These are phyloP conservation scores for Cacoxenus indagator DNA, from an alignment of 2,888 invertebrate species.

Conservation along the genomic window DNA sequence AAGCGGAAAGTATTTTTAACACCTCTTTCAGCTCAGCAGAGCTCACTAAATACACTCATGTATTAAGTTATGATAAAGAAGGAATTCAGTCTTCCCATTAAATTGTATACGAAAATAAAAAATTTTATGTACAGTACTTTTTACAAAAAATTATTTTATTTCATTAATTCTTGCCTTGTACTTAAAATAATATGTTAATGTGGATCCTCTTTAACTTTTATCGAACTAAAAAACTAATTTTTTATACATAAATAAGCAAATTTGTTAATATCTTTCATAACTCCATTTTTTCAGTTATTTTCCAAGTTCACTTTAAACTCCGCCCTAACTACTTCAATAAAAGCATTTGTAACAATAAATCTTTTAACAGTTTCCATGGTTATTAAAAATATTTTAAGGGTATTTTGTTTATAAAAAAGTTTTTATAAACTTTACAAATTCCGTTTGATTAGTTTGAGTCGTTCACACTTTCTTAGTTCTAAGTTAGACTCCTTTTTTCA, in stretches of 20 bases:
- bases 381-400: slow-evolving; percentile 25
- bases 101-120: not conserved
- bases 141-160: not conserved
- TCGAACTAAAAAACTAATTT: not conserved
- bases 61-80: no score
- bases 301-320: not conserved
- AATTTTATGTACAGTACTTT: not conserved
- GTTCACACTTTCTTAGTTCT: slow-evolving; percentile 6
- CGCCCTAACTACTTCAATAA: not conserved
- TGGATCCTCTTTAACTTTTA: not conserved
- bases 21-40: not conserved
- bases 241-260: not conserved
- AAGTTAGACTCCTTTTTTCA: slow-evolving; percentile 5
- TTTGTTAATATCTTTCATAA: not conserved
- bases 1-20: not conserved
- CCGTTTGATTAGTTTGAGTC: not conserved
- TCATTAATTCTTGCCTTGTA: not conserved
- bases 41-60: no score
- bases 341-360: not conserved
- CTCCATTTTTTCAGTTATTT: not conserved
- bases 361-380: not conserved
- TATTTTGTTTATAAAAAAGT: not conserved
- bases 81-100: not conserved
- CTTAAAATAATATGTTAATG: no score
- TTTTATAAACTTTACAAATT: slow-evolving; percentile 1